phyloP scores from a whole-genome alignment of 2,113 vertebrate genomes.

The Semicossyphus pulcher region DNA sequence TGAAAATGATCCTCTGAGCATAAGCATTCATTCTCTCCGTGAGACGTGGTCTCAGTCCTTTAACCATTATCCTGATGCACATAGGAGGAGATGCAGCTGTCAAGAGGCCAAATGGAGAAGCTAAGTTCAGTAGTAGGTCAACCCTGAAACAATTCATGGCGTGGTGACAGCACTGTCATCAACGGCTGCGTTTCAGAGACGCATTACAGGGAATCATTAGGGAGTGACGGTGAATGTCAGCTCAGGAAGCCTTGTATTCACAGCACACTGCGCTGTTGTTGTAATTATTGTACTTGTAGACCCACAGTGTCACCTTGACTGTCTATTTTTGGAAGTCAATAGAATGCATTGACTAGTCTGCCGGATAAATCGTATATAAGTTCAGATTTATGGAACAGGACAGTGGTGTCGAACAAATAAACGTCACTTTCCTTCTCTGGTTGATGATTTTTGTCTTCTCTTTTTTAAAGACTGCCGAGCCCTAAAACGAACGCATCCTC shows the following conservation, averaged over 20 bases:
- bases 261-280: slow-evolving; percentile 41
- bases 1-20: slow-evolving; percentile 41
- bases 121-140: slow-evolving; percentile 69
- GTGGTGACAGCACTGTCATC: slow-evolving; percentile 56
- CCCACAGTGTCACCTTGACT: slow-evolving; percentile 5
- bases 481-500: background rate
- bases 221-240: slow-evolving; percentile 51
- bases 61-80: slow-evolving; percentile 56
- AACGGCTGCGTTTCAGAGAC: slow-evolving; percentile 46
- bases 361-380: slow-evolving; percentile 1
- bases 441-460: slow-evolving; percentile 3
- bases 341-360: slow-evolving; percentile 1
- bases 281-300: slow-evolving; percentile 19
- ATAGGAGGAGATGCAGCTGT: slow-evolving; percentile 50
- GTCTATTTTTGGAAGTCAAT: slow-evolving; percentile 20
- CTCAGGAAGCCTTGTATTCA: slow-evolving; percentile 30
- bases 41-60: slow-evolving; percentile 42
- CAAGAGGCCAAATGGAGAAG: slow-evolving; percentile 58
- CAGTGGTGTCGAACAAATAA: background rate
- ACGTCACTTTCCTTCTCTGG: background rate
- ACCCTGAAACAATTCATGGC: slow-evolving; percentile 66
- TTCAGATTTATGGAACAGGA: slow-evolving; percentile 4
- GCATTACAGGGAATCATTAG: slow-evolving; percentile 66
- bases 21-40: slow-evolving; percentile 39
- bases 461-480: slow-evolving; percentile 2